phyloP scores from a whole-genome alignment of 2,113 vertebrate genomes.

The Candoia aspera region DNA sequence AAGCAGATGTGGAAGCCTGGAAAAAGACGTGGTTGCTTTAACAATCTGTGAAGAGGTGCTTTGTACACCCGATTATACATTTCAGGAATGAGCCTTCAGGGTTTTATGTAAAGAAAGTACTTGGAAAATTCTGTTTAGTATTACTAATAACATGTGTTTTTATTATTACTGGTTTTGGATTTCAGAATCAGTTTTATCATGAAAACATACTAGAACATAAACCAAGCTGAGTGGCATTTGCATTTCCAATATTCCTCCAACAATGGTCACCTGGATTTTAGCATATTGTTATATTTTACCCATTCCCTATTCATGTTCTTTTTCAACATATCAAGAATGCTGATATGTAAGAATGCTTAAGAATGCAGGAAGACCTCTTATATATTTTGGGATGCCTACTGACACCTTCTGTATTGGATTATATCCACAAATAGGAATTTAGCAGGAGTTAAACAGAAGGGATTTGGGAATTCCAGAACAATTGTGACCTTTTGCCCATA shows the following conservation, averaged over 20 bases:
- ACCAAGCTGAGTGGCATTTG: background rate
- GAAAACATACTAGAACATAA: background rate
- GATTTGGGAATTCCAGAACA: background rate
- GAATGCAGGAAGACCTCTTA: background rate
- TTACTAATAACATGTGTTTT: background rate
- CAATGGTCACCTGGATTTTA: background rate
- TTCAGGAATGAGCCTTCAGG: background rate
- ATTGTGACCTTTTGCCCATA: background rate
- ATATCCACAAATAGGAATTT: background rate
- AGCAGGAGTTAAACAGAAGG: background rate
- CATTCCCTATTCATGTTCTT: background rate
- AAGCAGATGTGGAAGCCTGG: background rate
- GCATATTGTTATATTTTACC: background rate
- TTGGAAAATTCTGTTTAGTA: background rate
- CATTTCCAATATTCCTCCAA: background rate
- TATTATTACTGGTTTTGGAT: background rate
- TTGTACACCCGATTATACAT: background rate
- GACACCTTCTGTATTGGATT: background rate
- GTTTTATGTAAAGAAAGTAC: background rate
- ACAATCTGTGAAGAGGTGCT: background rate
- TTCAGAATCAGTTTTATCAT: background rate
- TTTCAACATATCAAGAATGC: background rate
- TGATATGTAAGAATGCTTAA: background rate
- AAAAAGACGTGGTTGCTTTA: background rate
- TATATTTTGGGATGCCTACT: background rate